phyloP scores from a whole-genome alignment of 2,888 invertebrate genomes.

The Trachelus troglodyta region DNA sequence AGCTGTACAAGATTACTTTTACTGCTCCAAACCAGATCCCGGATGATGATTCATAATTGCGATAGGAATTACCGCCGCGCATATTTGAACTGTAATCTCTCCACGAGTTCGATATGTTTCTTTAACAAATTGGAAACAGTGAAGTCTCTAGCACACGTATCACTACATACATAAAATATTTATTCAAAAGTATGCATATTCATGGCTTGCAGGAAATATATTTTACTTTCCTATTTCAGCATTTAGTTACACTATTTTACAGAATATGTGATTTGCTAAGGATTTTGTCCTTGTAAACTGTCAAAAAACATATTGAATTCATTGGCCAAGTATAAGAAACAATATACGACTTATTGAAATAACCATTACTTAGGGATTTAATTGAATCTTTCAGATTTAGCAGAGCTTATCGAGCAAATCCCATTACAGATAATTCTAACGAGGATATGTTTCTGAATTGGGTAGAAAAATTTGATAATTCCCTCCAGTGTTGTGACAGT shows the following conservation, averaged over 20 bases:
- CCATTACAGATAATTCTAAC: conserved; percentile 38
- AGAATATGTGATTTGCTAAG: too few relatives aligned
- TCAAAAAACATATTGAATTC: too few relatives aligned
- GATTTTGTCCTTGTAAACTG: too few relatives aligned
- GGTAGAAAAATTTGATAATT: conserved; percentile 69
- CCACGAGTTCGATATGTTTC: too few relatives aligned
- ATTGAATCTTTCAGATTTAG: conserved; percentile 41
- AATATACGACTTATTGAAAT: background rate
- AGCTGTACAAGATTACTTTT: background rate
- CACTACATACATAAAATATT: too few relatives aligned
- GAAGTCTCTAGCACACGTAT: too few relatives aligned
- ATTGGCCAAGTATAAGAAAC: background rate
- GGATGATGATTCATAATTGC: conserved; percentile 1
- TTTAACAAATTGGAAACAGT: too few relatives aligned
- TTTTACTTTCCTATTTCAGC: too few relatives aligned
- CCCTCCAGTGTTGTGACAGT: conserved; percentile 72
- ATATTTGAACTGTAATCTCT: background rate
- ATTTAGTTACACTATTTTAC: too few relatives aligned
- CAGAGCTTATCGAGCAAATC: conserved; percentile 37
- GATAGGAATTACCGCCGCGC: background rate
- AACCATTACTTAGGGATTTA: background rate
- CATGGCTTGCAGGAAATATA: too few relatives aligned
- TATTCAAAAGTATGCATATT: too few relatives aligned
- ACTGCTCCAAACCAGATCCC: background rate
- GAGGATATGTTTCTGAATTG: conserved; percentile 71